phyloP scores from a whole-genome alignment of 2,113 vertebrate species.

The Neotragus moschatus region DNA sequence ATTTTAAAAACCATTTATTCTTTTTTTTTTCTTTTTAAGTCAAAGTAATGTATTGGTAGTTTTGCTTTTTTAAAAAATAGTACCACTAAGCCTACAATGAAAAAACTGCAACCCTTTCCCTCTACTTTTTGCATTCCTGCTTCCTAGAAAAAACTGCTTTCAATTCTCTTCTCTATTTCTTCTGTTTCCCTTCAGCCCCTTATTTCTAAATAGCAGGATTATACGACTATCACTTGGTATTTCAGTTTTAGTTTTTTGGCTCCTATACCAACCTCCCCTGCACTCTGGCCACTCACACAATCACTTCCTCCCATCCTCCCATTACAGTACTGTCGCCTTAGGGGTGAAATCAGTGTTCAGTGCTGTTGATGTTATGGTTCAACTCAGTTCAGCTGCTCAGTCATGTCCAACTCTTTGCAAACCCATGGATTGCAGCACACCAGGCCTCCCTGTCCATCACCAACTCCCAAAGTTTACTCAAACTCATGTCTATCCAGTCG shows the following conservation, averaged over 20 bases:
- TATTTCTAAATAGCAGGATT: neutral
- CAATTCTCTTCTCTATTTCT: neutral
- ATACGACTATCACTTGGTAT: neutral
- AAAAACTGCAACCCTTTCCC: neutral
- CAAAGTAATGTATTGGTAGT: neutral
- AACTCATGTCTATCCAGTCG: neutral
- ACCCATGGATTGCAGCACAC: accelerated
- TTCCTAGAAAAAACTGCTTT: neutral
- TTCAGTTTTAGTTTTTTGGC: neutral
- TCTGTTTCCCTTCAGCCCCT: neutral
- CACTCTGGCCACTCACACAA: neutral
- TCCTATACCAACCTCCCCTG: neutral
- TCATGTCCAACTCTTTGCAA: neutral
- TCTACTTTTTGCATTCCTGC: neutral
- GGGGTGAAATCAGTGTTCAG: neutral
- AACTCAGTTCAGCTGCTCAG: neutral
- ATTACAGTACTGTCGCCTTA: neutral
- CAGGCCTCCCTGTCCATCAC: neutral
- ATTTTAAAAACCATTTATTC: neutral
- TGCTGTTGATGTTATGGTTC: neutral
- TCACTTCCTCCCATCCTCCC: too few species aligned
- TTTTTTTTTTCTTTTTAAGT: neutral
- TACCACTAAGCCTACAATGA: neutral
- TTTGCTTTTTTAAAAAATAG: neutral
- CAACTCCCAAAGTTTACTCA: neutral